Base-by-base conservation (phyloP, 2,797 vertebrate genomes). In the Lepus townsendii region DNA sequence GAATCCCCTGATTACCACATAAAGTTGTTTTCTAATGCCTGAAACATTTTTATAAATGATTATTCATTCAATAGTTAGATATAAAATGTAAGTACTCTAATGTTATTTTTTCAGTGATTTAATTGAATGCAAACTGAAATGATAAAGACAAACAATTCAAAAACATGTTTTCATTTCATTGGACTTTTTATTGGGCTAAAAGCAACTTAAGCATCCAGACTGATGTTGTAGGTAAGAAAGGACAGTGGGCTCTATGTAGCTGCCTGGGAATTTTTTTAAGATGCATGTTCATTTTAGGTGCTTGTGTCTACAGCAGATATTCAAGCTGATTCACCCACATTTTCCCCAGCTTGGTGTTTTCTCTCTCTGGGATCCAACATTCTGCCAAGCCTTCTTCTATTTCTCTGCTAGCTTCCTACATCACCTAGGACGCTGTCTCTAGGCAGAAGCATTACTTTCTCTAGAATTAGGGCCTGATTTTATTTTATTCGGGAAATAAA, bases 81-180 rank as follows among this genome's bases (percentile, higher is more conserved):
- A 60, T 76, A 88, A 90, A 65, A 8, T 79, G 42, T 83, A 87
- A 26, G 65, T 35, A 78, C 68, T 30, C 57, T 68, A 19, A 71
- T 10, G 30, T 88, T 66, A 32, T n/a, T 75, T 95, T 84, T 26
- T 62, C 10, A 78, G 77, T 82, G 27, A 69, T 82, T 78, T 54
- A 54, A 32, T 73, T 85, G 82, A 73, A 83, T 73, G 20, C 32
- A 82, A 88, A 22, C 14, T 52, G 54, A 90, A 80, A 82, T 77
- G 27, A 82, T 82, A 30, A 30, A 54, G 20, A 68, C 4, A 83
- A 60, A 90, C 13, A 82, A 60, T 84, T 60, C 10, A 65, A 69
- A 86, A 12, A 47, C 26, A 20, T 22, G 20, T 19, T 87, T 82
- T 54, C 47, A 42, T 89, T 4, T 86, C 22, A 47, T 71, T 73